Evolutionary conservation across 2,797 vertebrate genomes (phyloP), one percentile per base, ranked within the genome.

Genomic region (Centroberyx gerrardi): DNA sequence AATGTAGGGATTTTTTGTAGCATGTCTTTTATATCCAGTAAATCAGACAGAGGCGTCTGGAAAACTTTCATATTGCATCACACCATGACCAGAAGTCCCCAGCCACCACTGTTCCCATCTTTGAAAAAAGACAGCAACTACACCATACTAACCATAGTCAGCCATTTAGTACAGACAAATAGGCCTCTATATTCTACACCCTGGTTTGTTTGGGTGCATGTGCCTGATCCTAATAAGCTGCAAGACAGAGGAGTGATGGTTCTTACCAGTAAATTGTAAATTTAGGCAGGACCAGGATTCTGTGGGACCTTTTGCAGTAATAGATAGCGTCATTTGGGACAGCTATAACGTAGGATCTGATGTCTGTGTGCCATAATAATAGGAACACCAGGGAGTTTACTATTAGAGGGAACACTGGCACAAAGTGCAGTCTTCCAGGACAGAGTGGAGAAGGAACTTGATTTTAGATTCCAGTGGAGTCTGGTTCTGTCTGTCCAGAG

Each of bases 11-110:
- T 22, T 22, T 61, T 74, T 74, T 58, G 22, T 10, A 67, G 9
- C 52, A 8, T 22, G 1, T 15, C 28, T 44, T 77, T 69, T 64
- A 55, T 53, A 62, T 55, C 28, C 31, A 66, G 29, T 67, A 59
- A 75, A 74, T 72, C 54, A 64, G 29, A 68, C 55, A 61, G 15
- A 74, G 42, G 14, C 27, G 68, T 27, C 13, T 66, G n/a, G 15
- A 77, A 44, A 59, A 58, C 8, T 6, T 73, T 60, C 4, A 76
- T 60, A 70, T 82, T 40, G 74, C 59, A 75, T 68, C 68, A 80
- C 51, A 42, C 9, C 5, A 38, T 49, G 51, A 61, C 22, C 54
- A 84, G n/a, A 83, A 8, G 31, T 73, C 76, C 42, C 51, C 42
- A 38, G 13, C 63, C 65, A 56, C 61, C 62, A 13, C 29, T 68